Percentiles rank a stretch among this genome's conserved stretches.
phyloP scores from a whole-genome alignment of 2,797 vertebrate genomes.

The Molossus alvarezi region DNA sequence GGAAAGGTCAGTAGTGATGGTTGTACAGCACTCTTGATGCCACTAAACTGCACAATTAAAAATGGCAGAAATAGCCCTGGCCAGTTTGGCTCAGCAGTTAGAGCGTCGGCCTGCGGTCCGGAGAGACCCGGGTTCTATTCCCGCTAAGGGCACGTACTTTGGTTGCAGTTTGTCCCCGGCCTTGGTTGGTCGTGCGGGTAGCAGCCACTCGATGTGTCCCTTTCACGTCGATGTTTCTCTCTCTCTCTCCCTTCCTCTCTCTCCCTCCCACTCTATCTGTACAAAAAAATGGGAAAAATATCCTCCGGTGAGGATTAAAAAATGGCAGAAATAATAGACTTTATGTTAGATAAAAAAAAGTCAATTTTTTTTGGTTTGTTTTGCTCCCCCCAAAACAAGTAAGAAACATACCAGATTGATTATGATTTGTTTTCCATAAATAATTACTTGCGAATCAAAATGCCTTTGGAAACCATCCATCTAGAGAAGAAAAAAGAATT shows the following conservation, averaged over 20 bases:
- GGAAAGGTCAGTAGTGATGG: not conserved
- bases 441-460: conserved; percentile 97
- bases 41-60: not conserved
- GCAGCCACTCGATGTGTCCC: too few relatives aligned
- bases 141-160: too few relatives aligned
- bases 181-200: too few relatives aligned
- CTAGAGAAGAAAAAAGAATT: conserved; percentile 86
- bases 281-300: too few relatives aligned
- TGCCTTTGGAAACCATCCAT: conserved; percentile 98
- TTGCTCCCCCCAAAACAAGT: not conserved
- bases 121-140: too few relatives aligned
- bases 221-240: too few relatives aligned
- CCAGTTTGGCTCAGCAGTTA: too few relatives aligned
- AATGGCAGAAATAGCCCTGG: not conserved
- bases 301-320: too few relatives aligned
- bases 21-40: not conserved
- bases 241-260: too few relatives aligned
- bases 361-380: not conserved
- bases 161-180: too few relatives aligned
- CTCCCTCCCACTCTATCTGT: too few relatives aligned
- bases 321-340: not conserved
- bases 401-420: conserved; percentile 95
- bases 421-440: conserved; percentile 97
- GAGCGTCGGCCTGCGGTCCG: too few relatives aligned
- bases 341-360: not conserved